Base-by-base conservation (phyloP, 2,888 invertebrate species). In the Synanthedon tipuliformis region DNA sequence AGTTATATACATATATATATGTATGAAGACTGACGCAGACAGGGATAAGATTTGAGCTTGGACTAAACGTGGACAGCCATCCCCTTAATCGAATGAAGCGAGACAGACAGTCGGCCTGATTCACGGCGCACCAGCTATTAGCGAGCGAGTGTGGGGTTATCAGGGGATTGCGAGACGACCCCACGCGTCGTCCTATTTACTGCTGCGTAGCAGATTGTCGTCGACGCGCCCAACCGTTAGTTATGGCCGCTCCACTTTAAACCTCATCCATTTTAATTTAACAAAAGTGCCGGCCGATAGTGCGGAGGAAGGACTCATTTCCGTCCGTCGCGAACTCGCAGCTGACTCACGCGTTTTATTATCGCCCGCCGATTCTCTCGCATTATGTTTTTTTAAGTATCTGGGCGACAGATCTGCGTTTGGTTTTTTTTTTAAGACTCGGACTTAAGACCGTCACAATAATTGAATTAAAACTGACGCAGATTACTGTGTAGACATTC, bases 201-300 rank as follows among this genome's bases (percentile, higher is more conserved):
- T 71, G 66, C 67, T 64, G 66, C 64, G 65, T 61, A 60, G 63
- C 68, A 75, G 71, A 74, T 76, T 71, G 75, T 63, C 68, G 69
- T 76, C 73, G 78, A 75, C 73, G 75, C 67, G 72, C 50, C 71
- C 80, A 82, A 82, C 84, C 71, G 82, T 82, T 79, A 82, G 82
- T 83, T 84, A 83, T 75, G 76, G 75, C 74, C 77, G 80, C 78
- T 76, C 85, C 86, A 87, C 83, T 87, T 86, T 84, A 86, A 83
- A 81, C 78, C 81, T 85, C 86, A 84, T 87, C 84, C 82, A 85
- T 87, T 85, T 80, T 85, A 87, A 87, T 87, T 83, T 81, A 86
- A 78, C 80, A 82, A 79, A 85, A 87, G 84, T 85, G 84, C 80
- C 83, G 82, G 78, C 81, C 86, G 86, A 87, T 86, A 81, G 76